These are phyloP conservation scores for Sinocyclocheilus maitianheensis DNA, from an alignment of 2,113 vertebrate species.

Conservation along the genomic window DNA sequence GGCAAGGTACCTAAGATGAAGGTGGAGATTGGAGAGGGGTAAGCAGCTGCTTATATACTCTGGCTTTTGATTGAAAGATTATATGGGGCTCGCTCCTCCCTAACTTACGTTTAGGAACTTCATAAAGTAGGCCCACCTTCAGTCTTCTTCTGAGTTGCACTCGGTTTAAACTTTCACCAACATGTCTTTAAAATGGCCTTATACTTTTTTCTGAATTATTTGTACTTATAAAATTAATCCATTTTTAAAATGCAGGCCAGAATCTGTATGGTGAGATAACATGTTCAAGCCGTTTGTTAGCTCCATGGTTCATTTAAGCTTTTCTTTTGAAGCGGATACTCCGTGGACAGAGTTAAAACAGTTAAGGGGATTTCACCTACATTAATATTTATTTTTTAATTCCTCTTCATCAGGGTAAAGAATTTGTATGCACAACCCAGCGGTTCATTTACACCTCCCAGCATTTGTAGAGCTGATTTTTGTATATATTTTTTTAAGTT, in stretches of 20 bases:
- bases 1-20: too few species aligned
- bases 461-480: not conserved
- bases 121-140: not conserved
- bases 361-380: not conserved
- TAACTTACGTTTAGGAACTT: too few species aligned
- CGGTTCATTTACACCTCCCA: not conserved
- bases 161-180: not conserved
- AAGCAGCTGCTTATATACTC: too few species aligned
- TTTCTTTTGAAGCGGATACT: not conserved
- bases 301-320: not conserved
- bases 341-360: not conserved
- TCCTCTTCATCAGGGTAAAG: not conserved
- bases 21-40: too few species aligned
- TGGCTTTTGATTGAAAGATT: too few species aligned
- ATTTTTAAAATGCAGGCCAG: not conserved
- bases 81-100: too few species aligned
- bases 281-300: not conserved
- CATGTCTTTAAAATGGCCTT: not conserved
- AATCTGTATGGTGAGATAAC: not conserved
- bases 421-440: not conserved
- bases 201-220: not conserved
- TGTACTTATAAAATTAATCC: not conserved
- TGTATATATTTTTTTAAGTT: not conserved
- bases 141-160: not conserved
- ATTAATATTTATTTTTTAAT: not conserved